These are phyloP conservation scores for Dermochelys coriacea DNA, from an alignment of 2,797 vertebrate genomes.

Conservation along the genomic window DNA sequence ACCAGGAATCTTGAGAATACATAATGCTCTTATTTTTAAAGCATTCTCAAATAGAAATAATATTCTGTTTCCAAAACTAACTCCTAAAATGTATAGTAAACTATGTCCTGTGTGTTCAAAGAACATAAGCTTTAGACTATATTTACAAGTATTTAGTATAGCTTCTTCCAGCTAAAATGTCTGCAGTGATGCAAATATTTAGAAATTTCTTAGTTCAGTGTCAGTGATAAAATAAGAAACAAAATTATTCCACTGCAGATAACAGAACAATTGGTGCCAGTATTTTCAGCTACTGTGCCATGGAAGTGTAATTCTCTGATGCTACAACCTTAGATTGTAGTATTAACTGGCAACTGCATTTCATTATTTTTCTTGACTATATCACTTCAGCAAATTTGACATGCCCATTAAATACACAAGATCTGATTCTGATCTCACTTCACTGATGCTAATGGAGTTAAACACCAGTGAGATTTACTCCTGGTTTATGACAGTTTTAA, in stretches of 20 bases:
- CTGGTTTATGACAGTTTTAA: too few relatives aligned
- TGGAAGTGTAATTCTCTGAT: not conserved
- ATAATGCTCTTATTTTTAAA: not conserved
- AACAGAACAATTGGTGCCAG: not conserved
- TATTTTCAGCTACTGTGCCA: not conserved
- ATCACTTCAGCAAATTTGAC: not conserved
- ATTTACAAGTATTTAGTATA: slow-evolving; percentile 26
- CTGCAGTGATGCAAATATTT: not conserved
- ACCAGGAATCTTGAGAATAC: not conserved
- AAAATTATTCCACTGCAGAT: not conserved
- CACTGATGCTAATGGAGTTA: not conserved
- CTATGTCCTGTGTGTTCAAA: not conserved
- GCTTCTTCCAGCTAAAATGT: not conserved
- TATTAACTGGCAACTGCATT: not conserved
- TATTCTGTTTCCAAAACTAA: not conserved
- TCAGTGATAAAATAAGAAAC: not conserved
- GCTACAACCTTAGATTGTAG: not conserved
- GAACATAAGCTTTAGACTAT: slow-evolving; percentile 15
- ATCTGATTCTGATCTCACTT: not conserved
- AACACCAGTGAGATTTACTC: too few relatives aligned
- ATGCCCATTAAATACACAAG: not conserved
- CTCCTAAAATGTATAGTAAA: slow-evolving; percentile 17
- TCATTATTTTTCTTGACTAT: not conserved
- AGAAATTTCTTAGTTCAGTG: not conserved
- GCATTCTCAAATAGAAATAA: not conserved